Evolutionary conservation across 2,888 invertebrate species (phyloP), one percentile per base, ranked within the genome.

Genomic region (Apomyelois bistriatella): DNA sequence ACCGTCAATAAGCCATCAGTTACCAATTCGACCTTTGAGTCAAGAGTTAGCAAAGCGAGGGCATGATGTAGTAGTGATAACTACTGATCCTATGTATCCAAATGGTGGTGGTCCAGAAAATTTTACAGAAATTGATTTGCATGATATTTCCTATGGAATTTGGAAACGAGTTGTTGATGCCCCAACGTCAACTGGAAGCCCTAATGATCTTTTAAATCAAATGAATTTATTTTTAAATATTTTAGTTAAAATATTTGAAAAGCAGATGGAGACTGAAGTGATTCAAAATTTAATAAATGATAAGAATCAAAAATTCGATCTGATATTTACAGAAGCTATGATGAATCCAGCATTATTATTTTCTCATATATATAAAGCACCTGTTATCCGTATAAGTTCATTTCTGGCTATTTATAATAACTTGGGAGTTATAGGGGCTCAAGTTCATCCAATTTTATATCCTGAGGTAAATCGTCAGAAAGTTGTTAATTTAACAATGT

Each of bases 11-110:
- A 61, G 61, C n/a, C 61, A 61, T 32, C 57, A 59, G 52, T 16
- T 58, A 1, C 58, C 55, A 3, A 57, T 61, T 17, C 38, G 59
- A 15, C 54, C 58, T 1, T 13, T 61, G 7, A 51, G 47, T 1
- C 55, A 65, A 13, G 74, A 72, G 12, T 54, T 85, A 15, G 65
- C 67, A 0, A 61, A 58, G 36, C 62, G 72, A 2, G 82, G 79
- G 6, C 82, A 83, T 50, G 62, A 82, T 30, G 17, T 84, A 0
- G 66, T 74, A 0, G 58, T 78, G 0, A 32, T 77, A 1, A 76
- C 81, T 0, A 43, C 81, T 0, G 40, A 76, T 47, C 76, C 76
- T n/a, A 58, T n/a, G 0, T 64, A 53, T 15, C 50, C 53, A 1
- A 49, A 53, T 42, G 58, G 54, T 5, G 6, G 54, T 10, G 10